These are phyloP conservation scores for Indicator maculatus DNA, from an alignment of 2,113 vertebrate genomes.

Conservation along the genomic window DNA sequence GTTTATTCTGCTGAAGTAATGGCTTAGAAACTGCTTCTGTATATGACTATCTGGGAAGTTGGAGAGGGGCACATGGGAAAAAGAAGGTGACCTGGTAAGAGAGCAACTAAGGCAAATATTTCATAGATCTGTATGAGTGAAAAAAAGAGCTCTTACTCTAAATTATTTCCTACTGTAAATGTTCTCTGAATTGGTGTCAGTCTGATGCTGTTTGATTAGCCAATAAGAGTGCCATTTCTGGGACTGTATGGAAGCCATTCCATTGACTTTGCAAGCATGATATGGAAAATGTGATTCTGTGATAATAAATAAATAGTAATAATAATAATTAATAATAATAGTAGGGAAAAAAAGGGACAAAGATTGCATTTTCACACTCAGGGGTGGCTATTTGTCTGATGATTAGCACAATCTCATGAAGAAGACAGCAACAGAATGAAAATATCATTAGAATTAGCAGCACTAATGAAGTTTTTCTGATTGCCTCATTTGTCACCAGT, in stretches of 20 bases:
- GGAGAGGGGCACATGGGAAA: not conserved
- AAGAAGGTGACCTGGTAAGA: not conserved
- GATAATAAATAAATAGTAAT: not conserved
- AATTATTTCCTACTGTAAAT: not conserved
- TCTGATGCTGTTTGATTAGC: not conserved
- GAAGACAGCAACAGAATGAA: not conserved
- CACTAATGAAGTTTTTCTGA: not conserved
- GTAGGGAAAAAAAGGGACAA: not conserved
- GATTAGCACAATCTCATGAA: not conserved
- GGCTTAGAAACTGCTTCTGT: not conserved
- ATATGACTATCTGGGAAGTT: not conserved
- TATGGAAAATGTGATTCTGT: not conserved
- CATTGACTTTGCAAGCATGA: not conserved
- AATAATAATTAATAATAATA: not conserved
- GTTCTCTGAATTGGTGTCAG: not conserved
- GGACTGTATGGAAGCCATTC: not conserved
- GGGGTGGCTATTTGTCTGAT: not conserved
- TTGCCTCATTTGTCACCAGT: not conserved
- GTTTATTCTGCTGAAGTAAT: not conserved
- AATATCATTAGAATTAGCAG: not conserved
- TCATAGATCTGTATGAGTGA: not conserved
- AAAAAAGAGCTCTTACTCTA: not conserved
- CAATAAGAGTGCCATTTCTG: not conserved
- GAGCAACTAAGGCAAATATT: not conserved
- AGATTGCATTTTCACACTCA: not conserved